Percentiles rank a stretch among this genome's conserved stretches.
phyloP scores from a whole-genome alignment of 2,797 vertebrate genomes.

The Cottoperca gobio region DNA sequence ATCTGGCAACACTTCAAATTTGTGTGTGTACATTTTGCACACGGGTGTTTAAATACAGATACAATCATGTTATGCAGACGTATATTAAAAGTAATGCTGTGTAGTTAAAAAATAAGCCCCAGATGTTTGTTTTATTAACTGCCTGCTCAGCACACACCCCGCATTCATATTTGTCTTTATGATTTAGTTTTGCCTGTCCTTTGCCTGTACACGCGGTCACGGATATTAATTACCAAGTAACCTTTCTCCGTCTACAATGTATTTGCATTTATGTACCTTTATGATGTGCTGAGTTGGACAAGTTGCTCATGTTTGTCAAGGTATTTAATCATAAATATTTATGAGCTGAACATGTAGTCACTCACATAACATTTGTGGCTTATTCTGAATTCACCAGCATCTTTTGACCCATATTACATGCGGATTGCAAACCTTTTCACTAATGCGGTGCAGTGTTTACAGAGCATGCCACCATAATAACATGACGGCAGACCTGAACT shows the following conservation, averaged over 20 bases:
- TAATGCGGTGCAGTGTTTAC: neutral
- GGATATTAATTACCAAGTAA: neutral
- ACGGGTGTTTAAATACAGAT: neutral
- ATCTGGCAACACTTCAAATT: neutral
- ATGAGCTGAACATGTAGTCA: constrained; percentile 6
- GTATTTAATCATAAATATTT: constrained; percentile 13
- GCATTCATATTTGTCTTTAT: constrained; percentile 12
- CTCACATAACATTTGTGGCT: neutral
- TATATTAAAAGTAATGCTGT: neutral
- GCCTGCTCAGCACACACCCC: constrained; percentile 15
- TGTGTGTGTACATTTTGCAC: neutral
- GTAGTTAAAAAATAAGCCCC: constrained; percentile 1
- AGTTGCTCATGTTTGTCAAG: neutral
- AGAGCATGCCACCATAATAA: neutral
- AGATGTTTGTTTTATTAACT: constrained; percentile 4
- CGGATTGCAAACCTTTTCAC: neutral
- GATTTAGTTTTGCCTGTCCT: constrained; percentile 19
- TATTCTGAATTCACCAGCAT: neutral
- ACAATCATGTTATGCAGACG: neutral
- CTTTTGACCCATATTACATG: neutral
- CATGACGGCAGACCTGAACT: neutral
- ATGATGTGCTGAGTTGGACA: constrained; percentile 7
- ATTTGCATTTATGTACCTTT: constrained; percentile 6
- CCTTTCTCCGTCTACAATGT: constrained; percentile 4
- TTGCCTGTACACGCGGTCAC: neutral